Base-by-base conservation (phyloP, 2,888 invertebrate species). In the Dicyrtoma fusca region DNA sequence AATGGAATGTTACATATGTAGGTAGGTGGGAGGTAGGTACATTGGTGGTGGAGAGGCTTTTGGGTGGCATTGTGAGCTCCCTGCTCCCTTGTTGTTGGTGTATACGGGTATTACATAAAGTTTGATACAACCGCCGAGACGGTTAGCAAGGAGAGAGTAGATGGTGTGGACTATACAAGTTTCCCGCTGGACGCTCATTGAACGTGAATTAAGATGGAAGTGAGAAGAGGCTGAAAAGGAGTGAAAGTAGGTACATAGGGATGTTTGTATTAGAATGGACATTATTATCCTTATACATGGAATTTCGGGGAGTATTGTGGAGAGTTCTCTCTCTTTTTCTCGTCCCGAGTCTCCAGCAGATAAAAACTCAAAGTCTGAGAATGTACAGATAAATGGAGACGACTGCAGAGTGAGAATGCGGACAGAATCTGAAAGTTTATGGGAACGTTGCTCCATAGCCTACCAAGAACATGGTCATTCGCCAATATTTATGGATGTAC, bases 331-430 rank as follows among this genome's bases (percentile, higher is more conserved):
- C 1, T 1, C 17, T 26, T 21, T 34, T 57, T 26, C 57, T n/a
- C 34, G 34, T 25, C 34, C 44, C 4, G 11, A 34, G 13, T 44
- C 19, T 55, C 55, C 62, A 21, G 23, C 51, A 51, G 51, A 51
- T 47, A 49, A 34, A 65, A 51, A 65, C 6, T 47, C 23, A 21
- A 63, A 45, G 47, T 25, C 63, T 65, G 51, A 51, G 65, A 65
- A 53, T 65, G 26, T 51, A 51, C 26, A 65, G 53, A 65, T 53
- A 51, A 53, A 53, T 51, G 65, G 65, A 65, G 65, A 53, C 26
- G 65, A 65, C 65, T 65, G 65, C 65, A 66, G 68, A 68, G 68
- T 59, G 68, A 57, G 57, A 68, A 68, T 68, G 68, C 68, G 45
- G 68, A 55, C 57, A 45, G 68, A 68, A 68, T 68, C 45, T 57